Conservation (phyloP, 2,888 invertebrate genomes). For the Tenthredo scrophulariae region DNA sequence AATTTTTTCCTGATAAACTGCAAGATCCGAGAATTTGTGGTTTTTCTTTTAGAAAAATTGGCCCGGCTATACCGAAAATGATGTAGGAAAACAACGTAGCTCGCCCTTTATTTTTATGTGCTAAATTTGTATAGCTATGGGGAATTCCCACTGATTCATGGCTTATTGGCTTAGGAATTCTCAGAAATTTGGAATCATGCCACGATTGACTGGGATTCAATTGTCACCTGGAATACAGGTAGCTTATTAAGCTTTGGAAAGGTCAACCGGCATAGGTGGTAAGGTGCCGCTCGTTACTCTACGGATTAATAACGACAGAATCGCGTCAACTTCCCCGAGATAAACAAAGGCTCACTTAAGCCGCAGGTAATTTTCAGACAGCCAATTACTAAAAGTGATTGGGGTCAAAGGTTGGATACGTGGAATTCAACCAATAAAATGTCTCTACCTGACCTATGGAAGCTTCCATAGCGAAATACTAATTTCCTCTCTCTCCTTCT, state of each 20-base stretch:
- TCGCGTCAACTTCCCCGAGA: neutral
- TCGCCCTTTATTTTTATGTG: neutral
- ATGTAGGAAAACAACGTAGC: neutral
- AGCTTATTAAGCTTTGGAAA: slow-evolving; percentile 10
- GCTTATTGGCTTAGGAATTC: neutral
- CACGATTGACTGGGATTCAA: neutral
- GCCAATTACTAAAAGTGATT: slow-evolving; percentile 10
- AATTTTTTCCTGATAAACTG: neutral
- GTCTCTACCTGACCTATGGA: neutral
- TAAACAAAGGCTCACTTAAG: slow-evolving; percentile 31
- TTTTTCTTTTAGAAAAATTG: neutral
- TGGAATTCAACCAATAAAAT: neutral
- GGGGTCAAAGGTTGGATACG: neutral
- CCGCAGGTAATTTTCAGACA: neutral
- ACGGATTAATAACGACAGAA: neutral
- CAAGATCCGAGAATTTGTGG: neutral
- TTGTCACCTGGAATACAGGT: slow-evolving; percentile 19
- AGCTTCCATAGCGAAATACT: neutral
- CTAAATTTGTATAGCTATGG: neutral
- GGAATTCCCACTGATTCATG: neutral
- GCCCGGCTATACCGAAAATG: neutral
- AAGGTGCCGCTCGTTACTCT: neutral
- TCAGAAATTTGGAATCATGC: neutral
- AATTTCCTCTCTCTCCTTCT: neutral
- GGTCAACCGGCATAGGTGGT: slow-evolving; percentile 2